Percentiles rank a stretch among this genome's conserved stretches.
Conservation (phyloP, 2,113 vertebrate species). For the Grammomys dolichurus region DNA sequence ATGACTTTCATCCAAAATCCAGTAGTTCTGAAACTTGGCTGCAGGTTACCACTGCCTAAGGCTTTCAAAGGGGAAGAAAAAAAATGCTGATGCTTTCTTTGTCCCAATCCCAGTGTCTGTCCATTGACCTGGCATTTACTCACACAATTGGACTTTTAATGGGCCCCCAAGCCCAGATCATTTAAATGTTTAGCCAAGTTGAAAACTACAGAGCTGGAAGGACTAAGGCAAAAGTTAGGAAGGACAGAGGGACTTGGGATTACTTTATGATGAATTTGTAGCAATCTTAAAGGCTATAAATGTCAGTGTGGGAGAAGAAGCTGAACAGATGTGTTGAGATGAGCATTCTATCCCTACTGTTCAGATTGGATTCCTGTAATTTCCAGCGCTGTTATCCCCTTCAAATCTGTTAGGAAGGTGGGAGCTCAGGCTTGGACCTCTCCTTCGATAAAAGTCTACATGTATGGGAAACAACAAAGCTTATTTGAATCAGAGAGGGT, state of each 20-base stretch:
- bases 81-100: background rate
- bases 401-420: background rate
- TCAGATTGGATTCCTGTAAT: background rate
- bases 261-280: background rate
- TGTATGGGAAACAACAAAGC: background rate
- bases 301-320: background rate
- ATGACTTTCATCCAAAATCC: background rate
- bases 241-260: background rate
- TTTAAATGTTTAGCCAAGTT: background rate
- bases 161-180: background rate
- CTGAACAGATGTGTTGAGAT: background rate
- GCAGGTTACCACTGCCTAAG: background rate
- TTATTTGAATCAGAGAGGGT: background rate
- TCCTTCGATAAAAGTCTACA: background rate
- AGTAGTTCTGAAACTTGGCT: slow-evolving; percentile 12
- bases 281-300: background rate
- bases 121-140: background rate
- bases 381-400: fast-evolving
- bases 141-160: background rate
- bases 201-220: slow-evolving; percentile 10
- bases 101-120: background rate
- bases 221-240: background rate
- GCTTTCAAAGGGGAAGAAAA: background rate
- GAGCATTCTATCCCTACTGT: background rate
- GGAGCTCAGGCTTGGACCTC: background rate